Base-by-base conservation (phyloP, 2,113 vertebrate species). In the Gnathochromis pfefferi region DNA sequence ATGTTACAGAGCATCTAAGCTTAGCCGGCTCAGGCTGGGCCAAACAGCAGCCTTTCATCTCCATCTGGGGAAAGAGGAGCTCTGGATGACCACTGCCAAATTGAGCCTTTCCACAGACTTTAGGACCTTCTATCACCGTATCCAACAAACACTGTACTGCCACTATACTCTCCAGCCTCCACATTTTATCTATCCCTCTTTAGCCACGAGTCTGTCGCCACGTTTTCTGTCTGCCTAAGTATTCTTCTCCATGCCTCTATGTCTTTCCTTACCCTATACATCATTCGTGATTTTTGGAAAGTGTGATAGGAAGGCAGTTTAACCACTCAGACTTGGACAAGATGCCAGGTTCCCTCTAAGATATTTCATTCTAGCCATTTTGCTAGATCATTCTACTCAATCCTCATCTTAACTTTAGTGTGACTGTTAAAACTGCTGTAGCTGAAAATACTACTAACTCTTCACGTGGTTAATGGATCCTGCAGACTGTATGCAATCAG, bases 11-110 rank as follows among this genome's bases (percentile, higher is more conserved):
- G 16, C 75, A 75, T 80, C 68, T 63, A 83, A 83, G 78, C 63
- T 75, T 19, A 54, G 89, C 40, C 6, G 7, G 12, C 54, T 51
- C 7, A 17, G 26, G 60, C 23, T 26, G 14, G 63, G 60, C 83
- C 83, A 90, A 82, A 85, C 68, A n/a, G 23, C 60, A 16, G 58
- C 82, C 84, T 90, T 91, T 93, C 63, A 90, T 90, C 89, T 87
- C 53, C 35, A 26, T 78, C 81, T 78, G 63, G 60, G 79, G 60
- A 81, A 87, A 79, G 57, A 87, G 54, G 83, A 35, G 58, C 70
- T 79, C 70, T 84, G 38, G 21, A 82, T 60, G 58, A 19, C 81
- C 60, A 42, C 65, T 63, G 55, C 84, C 86, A 78, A 85, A 60
- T 70, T 47, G 82, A 17, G 78, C 21, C 84, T 82, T 80, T 84